A percentile compares a stretch with the other conserved stretches of the same genome.
Evolutionary conservation across 2,888 invertebrate species (phyloP).

Genomic region (Mantis religiosa): DNA sequence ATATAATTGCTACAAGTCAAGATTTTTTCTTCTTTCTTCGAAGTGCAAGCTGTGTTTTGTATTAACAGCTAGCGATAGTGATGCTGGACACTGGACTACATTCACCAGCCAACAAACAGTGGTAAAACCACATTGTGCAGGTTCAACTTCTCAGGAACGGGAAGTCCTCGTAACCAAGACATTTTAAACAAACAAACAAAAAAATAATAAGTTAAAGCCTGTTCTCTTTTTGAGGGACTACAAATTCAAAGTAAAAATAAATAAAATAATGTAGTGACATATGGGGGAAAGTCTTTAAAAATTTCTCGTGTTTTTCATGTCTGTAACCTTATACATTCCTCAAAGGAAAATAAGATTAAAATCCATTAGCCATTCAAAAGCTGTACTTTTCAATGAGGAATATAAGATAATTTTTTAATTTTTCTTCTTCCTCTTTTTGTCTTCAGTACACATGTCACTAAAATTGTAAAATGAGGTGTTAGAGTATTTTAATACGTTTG

Average conservation of each 20-base stretch:
- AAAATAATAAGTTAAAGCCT: constrained; percentile 14
- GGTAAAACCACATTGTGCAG: constrained; percentile 18
- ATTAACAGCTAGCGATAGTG: constrained; percentile 5
- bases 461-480: constrained; percentile 44
- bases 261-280: constrained; percentile 5
- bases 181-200: constrained; percentile 8
- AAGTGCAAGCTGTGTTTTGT: constrained; percentile 20
- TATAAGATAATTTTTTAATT: background rate
- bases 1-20: background rate
- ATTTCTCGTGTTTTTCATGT: constrained; percentile 31
- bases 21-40: background rate
- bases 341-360: constrained; percentile 18
- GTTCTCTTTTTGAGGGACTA: constrained; percentile 22
- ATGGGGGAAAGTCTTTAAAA: constrained; percentile 12
- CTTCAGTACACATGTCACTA: constrained; percentile 24
- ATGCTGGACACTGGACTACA: constrained; percentile 9
- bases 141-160: background rate
- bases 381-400: constrained; percentile 8
- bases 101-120: constrained; percentile 14
- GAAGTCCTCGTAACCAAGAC: constrained; percentile 19
- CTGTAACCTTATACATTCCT: constrained; percentile 32
- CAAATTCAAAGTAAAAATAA: constrained; percentile 6
- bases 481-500: constrained; percentile 51
- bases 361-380: constrained; percentile 2
- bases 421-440: constrained; percentile 25